phyloP scores from a whole-genome alignment of 2,113 vertebrate species.

The Oreochromis niloticus region DNA sequence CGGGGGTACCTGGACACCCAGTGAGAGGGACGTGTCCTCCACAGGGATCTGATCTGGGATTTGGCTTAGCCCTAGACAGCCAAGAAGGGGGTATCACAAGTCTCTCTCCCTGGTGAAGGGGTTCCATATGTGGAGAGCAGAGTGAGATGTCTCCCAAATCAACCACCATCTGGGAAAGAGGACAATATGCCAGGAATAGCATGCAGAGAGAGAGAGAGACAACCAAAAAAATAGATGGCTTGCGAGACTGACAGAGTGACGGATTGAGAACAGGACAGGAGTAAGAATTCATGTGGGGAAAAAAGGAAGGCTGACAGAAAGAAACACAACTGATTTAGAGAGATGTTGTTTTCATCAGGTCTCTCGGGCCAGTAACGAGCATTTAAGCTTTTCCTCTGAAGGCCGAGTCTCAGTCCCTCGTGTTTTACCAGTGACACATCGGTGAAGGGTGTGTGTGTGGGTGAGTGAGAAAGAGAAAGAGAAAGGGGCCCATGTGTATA shows the following conservation, averaged over 20 bases:
- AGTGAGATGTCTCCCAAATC: slow-evolving; percentile 41
- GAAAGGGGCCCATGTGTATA: not conserved
- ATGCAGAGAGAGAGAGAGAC: not conserved
- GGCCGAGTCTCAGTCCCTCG: not conserved
- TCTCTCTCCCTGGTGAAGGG: slow-evolving; percentile 21
- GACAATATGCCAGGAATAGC: slow-evolving; percentile 27
- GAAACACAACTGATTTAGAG: slow-evolving; percentile 36
- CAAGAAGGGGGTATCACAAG: slow-evolving; percentile 12
- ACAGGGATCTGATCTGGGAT: not conserved
- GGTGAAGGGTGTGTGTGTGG: not conserved
- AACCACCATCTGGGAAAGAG: slow-evolving; percentile 47
- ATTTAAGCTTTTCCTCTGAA: slow-evolving; percentile 39
- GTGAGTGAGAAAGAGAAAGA: not conserved
- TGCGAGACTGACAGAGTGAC: slow-evolving; percentile 3
- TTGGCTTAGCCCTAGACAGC: slow-evolving; percentile 20
- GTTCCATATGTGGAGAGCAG: slow-evolving; percentile 39
- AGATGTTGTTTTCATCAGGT: slow-evolving; percentile 41
- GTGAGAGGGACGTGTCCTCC: slow-evolving; percentile 9
- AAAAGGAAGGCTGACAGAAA: slow-evolving; percentile 15
- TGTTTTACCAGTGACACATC: not conserved
- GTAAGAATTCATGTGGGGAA: not conserved
- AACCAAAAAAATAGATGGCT: not conserved
- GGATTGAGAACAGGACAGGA: not conserved
- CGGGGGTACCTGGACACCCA: not conserved
- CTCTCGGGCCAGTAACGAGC: slow-evolving; percentile 18